Percentiles rank a stretch among this genome's conserved stretches.
phyloP scores from a whole-genome alignment of 2,797 vertebrate species.

The Graptemys geographica region DNA sequence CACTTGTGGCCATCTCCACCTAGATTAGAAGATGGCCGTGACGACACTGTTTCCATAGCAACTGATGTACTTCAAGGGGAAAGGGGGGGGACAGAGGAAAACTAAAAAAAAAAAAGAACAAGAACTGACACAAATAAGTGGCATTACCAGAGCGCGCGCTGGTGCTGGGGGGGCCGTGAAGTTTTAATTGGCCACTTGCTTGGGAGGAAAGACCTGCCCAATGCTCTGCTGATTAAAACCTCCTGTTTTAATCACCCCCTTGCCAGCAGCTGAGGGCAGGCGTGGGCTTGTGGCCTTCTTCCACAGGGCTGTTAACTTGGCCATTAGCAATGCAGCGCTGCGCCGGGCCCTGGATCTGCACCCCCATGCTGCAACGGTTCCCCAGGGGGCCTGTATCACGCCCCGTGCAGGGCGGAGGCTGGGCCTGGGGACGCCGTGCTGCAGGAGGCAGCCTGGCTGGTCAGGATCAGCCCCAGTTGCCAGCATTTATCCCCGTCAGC shows the following conservation, averaged over 20 bases:
- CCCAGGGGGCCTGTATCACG: too few relatives aligned
- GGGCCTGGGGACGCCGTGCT: too few relatives aligned
- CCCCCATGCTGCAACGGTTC: too few relatives aligned
- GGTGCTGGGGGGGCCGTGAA: background rate
- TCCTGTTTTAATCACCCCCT: background rate
- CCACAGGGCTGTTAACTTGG: background rate
- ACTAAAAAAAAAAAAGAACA: background rate
- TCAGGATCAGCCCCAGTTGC: too few relatives aligned
- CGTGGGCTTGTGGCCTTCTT: background rate
- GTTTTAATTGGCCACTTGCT: background rate
- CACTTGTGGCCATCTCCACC: background rate
- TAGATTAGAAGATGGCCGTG: background rate
- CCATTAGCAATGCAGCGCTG: too few relatives aligned
- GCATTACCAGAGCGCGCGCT: background rate
- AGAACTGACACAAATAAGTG: background rate
- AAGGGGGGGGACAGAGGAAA: background rate
- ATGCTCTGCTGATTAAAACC: background rate
- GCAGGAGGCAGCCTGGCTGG: background rate
- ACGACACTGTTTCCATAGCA: conserved; percentile 34
- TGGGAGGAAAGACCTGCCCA: background rate
- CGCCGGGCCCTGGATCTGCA: too few relatives aligned
- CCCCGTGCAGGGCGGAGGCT: too few relatives aligned
- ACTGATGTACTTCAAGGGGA: background rate
- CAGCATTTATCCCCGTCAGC: too few relatives aligned
- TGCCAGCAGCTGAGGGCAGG: background rate